These are phyloP conservation scores for Amiota minor DNA, from an alignment of 2,888 invertebrate species.

Conservation along the genomic window DNA sequence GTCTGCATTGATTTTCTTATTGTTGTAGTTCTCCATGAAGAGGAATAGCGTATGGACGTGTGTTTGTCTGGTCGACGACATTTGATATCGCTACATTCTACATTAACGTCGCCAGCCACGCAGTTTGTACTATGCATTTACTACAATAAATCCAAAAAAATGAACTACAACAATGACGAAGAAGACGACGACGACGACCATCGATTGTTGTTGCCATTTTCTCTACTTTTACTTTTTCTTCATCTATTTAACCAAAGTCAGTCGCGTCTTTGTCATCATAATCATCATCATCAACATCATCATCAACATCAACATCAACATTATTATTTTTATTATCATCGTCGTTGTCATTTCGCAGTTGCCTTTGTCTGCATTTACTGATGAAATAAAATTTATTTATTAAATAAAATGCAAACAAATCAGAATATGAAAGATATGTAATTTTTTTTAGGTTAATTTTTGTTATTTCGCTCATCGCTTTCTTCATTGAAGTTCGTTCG, in stretches of 20 bases:
- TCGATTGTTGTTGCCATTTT: neutral
- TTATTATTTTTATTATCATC: slow-evolving; percentile 26
- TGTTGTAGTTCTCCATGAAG: too few species aligned
- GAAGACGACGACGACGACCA: neutral
- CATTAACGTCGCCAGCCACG: neutral
- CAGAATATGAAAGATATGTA: slow-evolving; percentile 8
- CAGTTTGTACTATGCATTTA: too few species aligned
- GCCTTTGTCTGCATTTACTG: slow-evolving; percentile 49
- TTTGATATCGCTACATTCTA: slow-evolving; percentile 7
- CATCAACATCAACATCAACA: neutral
- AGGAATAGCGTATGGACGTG: neutral
- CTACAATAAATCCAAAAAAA: too few species aligned
- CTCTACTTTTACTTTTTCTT: neutral
- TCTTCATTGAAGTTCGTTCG: neutral
- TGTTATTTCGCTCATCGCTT: neutral
- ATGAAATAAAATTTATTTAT: slow-evolving; percentile 25
- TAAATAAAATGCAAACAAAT: slow-evolving; percentile 15
- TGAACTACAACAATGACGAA: neutral
- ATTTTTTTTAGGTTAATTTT: slow-evolving; percentile 24
- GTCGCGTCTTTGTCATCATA: neutral
- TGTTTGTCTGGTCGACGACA: slow-evolving; percentile 26
- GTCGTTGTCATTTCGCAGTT: slow-evolving; percentile 37
- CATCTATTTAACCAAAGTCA: neutral
- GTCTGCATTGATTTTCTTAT: too few species aligned
- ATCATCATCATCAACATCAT: neutral